Base-by-base conservation (phyloP, 2,797 vertebrate species). In the Pagetopsis macropterus region DNA sequence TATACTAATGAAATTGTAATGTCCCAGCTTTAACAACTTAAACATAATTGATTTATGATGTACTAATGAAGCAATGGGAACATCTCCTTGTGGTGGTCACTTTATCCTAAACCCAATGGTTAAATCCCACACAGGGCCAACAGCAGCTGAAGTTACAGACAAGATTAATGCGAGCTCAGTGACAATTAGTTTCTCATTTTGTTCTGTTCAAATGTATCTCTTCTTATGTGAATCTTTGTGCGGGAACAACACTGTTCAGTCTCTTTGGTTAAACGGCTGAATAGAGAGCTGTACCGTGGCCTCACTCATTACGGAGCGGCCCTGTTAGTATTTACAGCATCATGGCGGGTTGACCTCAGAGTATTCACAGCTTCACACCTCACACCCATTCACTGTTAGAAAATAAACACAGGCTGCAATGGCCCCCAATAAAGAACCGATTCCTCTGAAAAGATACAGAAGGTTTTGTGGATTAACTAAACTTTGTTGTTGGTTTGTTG, bases 281-380 rank as follows among this genome's bases (percentile, higher is more conserved):
- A 91, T 86, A 56, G 86, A 74, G 64, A 69, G 68, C 78, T 15
- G 66, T 65, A 76, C 78, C 23, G 13, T 40, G 78, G 89, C 87
- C 88, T 76, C 68, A 1, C 87, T 93, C 91, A 89, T 92, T 91
- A 89, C 79, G 75, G 31, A 78, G 74, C 11, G 56, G 58, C 77
- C 70, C 71, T 57, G 83, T 87, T 78, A 69, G 84, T 89, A 85
- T 91, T 91, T 90, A 91, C 91, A 90, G 83, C 87, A 89, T 86
- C 75, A 64, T 41, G 77, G 78, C 55, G 59, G 84, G 65, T 81
- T 81, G 87, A 90, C 90, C 92, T 84, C 83, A 70, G 80, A 79
- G 89, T 76, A 81, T 89, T 88, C 84, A 85, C 66, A 66, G 82
- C 77, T 76, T 85, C 81, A 87, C 88, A 90, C 79, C 91, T 90